Conservation (phyloP, 2,888 invertebrate genomes). For the Sicus ferrugineus region DNA sequence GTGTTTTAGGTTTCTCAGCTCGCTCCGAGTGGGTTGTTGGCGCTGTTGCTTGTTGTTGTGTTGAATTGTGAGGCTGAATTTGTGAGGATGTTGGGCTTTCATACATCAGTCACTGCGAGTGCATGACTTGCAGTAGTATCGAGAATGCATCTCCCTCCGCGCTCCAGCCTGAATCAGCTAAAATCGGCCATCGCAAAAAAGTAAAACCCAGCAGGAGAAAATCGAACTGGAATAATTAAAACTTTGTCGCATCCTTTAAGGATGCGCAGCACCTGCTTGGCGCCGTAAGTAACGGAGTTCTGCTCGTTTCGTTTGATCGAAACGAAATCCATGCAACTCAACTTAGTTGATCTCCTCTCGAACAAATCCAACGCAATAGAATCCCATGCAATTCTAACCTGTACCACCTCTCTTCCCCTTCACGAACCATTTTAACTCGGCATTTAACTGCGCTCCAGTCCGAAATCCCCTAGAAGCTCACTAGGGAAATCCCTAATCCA, state of each 20-base stretch:
- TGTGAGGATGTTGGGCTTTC: background rate
- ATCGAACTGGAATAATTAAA: background rate
- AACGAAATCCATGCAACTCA: background rate
- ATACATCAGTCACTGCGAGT: background rate
- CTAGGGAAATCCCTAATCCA: no score
- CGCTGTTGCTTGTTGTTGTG: background rate
- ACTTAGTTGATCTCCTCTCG: no score
- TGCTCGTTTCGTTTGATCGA: background rate
- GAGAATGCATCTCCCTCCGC: no score
- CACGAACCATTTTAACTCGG: no score
- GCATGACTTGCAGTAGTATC: background rate
- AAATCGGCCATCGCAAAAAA: background rate
- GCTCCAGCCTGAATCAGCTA: no score
- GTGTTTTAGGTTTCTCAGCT: conserved; percentile 3
- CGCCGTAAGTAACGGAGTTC: background rate
- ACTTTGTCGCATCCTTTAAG: background rate
- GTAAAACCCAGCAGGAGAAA: background rate
- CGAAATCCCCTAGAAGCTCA: background rate
- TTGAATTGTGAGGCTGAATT: background rate
- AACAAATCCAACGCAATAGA: background rate
- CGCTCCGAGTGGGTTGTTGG: background rate
- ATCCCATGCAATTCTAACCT: background rate
- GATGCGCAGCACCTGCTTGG: background rate
- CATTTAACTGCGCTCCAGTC: background rate
- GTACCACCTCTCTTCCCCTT: background rate